phyloP scores from a whole-genome alignment of 2,113 vertebrate genomes.

The Puma concolor region DNA sequence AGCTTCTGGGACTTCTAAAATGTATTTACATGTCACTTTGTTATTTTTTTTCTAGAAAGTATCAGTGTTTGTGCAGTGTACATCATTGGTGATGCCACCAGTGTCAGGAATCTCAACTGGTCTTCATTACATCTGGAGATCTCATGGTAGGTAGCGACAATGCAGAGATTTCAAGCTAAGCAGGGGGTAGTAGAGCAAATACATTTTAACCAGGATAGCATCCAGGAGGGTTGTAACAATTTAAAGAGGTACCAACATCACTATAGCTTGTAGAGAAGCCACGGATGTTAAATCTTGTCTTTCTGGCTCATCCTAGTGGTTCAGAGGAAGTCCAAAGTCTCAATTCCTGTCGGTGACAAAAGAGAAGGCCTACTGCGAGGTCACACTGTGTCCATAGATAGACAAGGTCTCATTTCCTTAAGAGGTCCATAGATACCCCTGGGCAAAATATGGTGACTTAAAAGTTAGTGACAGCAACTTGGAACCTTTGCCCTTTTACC shows the following conservation, averaged over 20 bases:
- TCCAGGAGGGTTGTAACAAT: not conserved
- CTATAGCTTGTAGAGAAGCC: not conserved
- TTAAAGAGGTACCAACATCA: not conserved
- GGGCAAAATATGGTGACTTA: not conserved
- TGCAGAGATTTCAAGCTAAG: slow-evolving; percentile 2
- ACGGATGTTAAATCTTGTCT: not conserved
- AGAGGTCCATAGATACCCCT: not conserved
- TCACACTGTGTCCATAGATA: not conserved
- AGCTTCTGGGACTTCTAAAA: not conserved
- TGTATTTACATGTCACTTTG: not conserved
- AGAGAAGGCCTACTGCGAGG: not conserved
- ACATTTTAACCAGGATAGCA: not conserved
- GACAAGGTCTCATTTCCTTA: not conserved
- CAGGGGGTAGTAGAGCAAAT: not conserved
- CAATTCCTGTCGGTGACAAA: not conserved
- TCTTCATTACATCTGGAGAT: not conserved
- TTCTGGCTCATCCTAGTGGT: not conserved
- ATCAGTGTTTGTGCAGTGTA: not conserved
- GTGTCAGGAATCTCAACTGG: not conserved
- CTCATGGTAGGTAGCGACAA: not conserved
- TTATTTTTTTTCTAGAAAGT: slow-evolving; percentile 29
- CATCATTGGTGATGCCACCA: not conserved
- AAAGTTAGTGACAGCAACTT: not conserved
- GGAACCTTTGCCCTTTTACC: not conserved
- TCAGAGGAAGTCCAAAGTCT: not conserved